A percentile compares a stretch with the other conserved stretches of the same genome.
These are phyloP conservation scores for Tyto alba DNA, from an alignment of 2,113 vertebrate species.

Conservation along the genomic window DNA sequence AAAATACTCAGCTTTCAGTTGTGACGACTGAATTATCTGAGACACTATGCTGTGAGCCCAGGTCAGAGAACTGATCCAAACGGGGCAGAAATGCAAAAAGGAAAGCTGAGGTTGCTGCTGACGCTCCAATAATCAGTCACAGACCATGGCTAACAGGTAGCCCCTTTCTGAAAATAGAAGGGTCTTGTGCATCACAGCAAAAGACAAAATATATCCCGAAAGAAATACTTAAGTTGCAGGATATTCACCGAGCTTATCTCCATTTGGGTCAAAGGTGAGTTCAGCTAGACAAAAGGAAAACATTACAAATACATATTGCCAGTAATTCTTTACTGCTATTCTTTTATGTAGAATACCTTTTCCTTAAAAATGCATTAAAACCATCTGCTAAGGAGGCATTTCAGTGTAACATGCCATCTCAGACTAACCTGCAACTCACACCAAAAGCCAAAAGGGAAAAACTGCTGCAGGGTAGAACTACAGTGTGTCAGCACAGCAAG, in stretches of 20 bases:
- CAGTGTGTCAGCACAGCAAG: neutral
- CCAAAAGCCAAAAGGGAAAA: neutral
- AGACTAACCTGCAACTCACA: neutral
- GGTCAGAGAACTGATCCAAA: neutral
- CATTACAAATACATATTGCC: neutral
- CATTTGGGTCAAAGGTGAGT: neutral
- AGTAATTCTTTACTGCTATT: neutral
- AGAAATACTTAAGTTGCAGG: neutral
- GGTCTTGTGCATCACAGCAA: neutral
- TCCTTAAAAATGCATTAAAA: neutral
- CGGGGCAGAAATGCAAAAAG: neutral
- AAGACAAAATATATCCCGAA: neutral
- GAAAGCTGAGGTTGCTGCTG: neutral
- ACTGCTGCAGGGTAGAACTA: neutral
- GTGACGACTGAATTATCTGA: neutral
- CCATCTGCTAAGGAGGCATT: neutral
- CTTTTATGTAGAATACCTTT: neutral
- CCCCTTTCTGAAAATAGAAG: neutral
- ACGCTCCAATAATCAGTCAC: neutral
- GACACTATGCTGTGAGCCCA: neutral
- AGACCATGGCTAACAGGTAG: neutral
- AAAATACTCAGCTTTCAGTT: neutral
- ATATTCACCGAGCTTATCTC: neutral
- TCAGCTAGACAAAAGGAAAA: neutral
- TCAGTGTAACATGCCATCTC: neutral